Conservation (phyloP, 1,140 invertebrate species). For the Arctopsyche grandis region DNA sequence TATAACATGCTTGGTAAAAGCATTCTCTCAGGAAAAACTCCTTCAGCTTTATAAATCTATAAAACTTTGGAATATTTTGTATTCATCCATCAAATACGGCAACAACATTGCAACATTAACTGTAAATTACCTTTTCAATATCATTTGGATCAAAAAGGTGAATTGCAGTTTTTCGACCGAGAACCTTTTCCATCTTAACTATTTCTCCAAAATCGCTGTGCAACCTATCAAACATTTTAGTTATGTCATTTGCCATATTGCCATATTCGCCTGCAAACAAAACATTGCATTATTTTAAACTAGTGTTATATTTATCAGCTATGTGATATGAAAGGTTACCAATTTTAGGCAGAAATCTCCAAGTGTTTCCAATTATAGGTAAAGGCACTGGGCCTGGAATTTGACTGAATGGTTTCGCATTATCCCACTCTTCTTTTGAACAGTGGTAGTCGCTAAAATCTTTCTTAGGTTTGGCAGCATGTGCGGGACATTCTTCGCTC, state of each 20-base stretch:
- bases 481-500: conserved; percentile 26
- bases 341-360: conserved; percentile 50
- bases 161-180: conserved; percentile 24
- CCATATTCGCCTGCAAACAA: conserved; percentile 37
- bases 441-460: neutral
- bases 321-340: no score
- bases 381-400: conserved; percentile 51
- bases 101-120: neutral
- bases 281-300: neutral
- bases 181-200: conserved; percentile 30
- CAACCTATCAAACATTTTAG: neutral
- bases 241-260: neutral
- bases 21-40: conserved; percentile 34
- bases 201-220: conserved; percentile 34
- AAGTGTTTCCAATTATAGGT: conserved; percentile 51
- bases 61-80: neutral
- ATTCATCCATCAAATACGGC: neutral
- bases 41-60: conserved; percentile 42
- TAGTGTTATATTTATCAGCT: neutral
- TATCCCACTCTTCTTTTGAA: conserved; percentile 39
- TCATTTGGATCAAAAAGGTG: conserved; percentile 44
- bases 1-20: conserved; percentile 31
- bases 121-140: conserved; percentile 46
- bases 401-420: conserved; percentile 49
- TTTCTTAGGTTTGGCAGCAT: neutral